Base-by-base conservation (phyloP, 2,113 vertebrate species). In the Pomatostomus ruficeps region DNA sequence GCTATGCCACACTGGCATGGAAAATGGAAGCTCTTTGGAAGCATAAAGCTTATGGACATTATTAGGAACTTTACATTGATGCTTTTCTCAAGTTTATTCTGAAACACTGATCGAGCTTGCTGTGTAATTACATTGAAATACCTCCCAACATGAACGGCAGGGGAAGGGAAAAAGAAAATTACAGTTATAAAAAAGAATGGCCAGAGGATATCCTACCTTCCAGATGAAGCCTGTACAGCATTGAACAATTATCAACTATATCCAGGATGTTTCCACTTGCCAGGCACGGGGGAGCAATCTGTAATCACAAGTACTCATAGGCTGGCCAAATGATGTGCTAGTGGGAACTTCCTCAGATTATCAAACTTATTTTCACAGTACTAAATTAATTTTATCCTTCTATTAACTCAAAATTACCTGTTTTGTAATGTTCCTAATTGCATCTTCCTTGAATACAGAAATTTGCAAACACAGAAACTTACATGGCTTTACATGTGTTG, bases 181-280 rank as follows among this genome's bases (percentile, higher is more conserved):
- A 51, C 1, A 10, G 20, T 26, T 78, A 29, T 7, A 29, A 52
- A 85, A 46, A 78, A 67, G 10, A 72, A 70, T 25, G 22, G 21
- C 35, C 75, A 54, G 59, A 58, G 25, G 45, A 68, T 81, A 54
- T 24, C 78, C 38, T 96, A 99, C 99, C 99, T 97, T 99, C 99
- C 98, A 99, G 97, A 81, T 98, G 98, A 88, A 99, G 98, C 67
- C 99, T 98, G 97, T 97, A 99, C 20, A 99, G 98, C 98, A 99
- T 95, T 0, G 99, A 99, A 62, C 97, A 96, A 92, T 95, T 97
- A 66, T 99, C 98, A 9, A 99, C 98, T 3, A 96, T 24, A 88
- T 99, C 99, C 97, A 99, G 88, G 98, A 99, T 99, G 36, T 96
- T 91, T 28, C 98, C 98, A 0, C 97, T 97, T 12, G 95, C 19